phyloP scores from a whole-genome alignment of 1,140 invertebrate genomes.

The Glomeris maerens region DNA sequence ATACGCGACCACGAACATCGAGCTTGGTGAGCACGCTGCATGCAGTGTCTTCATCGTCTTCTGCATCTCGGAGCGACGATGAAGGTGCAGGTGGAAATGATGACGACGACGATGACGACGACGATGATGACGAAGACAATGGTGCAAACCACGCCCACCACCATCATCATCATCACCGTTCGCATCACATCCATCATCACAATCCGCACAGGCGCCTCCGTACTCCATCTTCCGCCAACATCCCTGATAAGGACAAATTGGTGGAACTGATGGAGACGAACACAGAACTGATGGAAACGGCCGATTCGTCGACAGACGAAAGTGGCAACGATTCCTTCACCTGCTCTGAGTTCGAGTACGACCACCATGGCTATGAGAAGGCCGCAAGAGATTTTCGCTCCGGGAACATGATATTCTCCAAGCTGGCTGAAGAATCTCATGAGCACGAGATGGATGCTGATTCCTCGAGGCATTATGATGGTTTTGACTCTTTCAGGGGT shows the following conservation, averaged over 20 bases:
- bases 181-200: too few relatives aligned
- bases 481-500: conserved; percentile 81
- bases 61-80: too few relatives aligned
- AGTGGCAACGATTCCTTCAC: conserved; percentile 95
- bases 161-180: too few relatives aligned
- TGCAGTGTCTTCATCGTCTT: conserved; percentile 78
- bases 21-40: conserved; percentile 83
- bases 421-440: conserved; percentile 42
- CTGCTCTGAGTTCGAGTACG: conserved; percentile 94
- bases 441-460: conserved; percentile 35
- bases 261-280: conserved; percentile 32
- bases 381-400: conserved; percentile 33
- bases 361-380: conserved; percentile 67
- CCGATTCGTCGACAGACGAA: conserved; percentile 71
- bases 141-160: too few relatives aligned
- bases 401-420: conserved; percentile 48
- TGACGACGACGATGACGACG: conserved; percentile 31
- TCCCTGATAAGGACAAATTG: conserved; percentile 20
- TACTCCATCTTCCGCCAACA: conserved; percentile 46
- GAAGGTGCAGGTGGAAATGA: too few relatives aligned
- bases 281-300: conserved; percentile 26
- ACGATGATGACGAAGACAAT: too few relatives aligned
- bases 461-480: conserved; percentile 50
- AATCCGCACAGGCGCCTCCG: conserved; percentile 43
- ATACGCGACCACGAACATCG: conserved; percentile 61